These are phyloP conservation scores for Acleris laterana DNA, from an alignment of 2,888 invertebrate genomes.

Conservation along the genomic window DNA sequence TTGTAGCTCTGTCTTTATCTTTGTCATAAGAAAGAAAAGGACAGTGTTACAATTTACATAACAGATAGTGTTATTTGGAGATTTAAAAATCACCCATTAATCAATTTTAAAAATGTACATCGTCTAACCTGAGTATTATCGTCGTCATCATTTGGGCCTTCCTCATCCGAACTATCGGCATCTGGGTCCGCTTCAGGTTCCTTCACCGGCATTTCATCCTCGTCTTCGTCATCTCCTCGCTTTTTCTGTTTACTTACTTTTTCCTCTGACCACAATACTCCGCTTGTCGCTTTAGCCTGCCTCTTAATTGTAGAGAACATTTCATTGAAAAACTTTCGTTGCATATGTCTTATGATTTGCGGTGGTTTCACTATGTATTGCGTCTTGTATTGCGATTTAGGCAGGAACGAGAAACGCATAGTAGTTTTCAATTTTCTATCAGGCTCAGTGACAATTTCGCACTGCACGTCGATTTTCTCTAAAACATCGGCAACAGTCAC, in stretches of 20 bases:
- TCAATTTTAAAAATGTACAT: no score
- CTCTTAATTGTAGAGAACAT: constrained; percentile 87
- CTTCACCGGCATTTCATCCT: constrained; percentile 55
- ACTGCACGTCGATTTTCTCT: constrained; percentile 87
- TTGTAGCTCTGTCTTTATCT: no score
- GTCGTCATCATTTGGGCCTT: constrained; percentile 85
- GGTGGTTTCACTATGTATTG: constrained; percentile 89
- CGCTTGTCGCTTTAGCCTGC: constrained; percentile 80
- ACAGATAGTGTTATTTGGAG: no score
- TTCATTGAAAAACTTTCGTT: constrained; percentile 87
- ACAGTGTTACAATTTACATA: no score
- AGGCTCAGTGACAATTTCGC: constrained; percentile 83
- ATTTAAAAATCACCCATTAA: no score
- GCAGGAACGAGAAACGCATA: constrained; percentile 90
- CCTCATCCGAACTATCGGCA: constrained; percentile 87
- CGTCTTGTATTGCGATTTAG: constrained; percentile 88
- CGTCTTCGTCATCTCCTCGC: constrained; percentile 67
- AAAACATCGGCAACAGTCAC: constrained; percentile 92
- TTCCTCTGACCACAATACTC: constrained; percentile 79
- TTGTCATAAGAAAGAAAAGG: no score
- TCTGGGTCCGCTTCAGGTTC: constrained; percentile 57
- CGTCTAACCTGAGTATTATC: constrained; percentile 52
- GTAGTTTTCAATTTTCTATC: constrained; percentile 86
- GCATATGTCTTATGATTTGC: constrained; percentile 89
- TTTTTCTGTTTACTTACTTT: constrained; percentile 63